Percentiles rank a stretch among this genome's conserved stretches.
Conservation (phyloP, 1,140 invertebrate genomes). For the Harpegnathos saltator region DNA sequence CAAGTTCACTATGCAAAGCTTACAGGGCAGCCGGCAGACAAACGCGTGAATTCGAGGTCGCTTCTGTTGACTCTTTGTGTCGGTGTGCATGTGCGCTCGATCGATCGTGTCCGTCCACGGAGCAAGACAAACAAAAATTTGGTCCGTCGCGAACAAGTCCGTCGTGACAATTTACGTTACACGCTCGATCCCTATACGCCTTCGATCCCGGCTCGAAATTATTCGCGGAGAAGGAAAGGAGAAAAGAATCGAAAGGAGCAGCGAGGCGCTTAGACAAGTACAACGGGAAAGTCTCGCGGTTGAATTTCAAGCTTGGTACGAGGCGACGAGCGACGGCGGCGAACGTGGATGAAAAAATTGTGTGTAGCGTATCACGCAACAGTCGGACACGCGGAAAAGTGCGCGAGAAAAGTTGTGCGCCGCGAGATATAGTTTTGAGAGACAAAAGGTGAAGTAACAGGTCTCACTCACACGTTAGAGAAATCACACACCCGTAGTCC, state of each 20-base stretch:
- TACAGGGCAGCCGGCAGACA: slow-evolving; percentile 13
- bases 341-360: background rate
- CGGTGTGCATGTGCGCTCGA: background rate
- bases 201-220: background rate
- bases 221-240: background rate
- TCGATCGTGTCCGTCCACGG: background rate
- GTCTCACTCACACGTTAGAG: slow-evolving; percentile 17
- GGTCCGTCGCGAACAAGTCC: background rate
- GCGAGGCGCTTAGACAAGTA: background rate
- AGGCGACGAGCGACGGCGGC: background rate
- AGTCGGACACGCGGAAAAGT: background rate
- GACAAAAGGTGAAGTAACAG: background rate
- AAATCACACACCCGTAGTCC: slow-evolving; percentile 33
- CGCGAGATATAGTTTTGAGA: background rate
- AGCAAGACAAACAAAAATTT: slow-evolving; percentile 25
- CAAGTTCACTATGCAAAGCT: slow-evolving; percentile 32
- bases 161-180: background rate
- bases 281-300: background rate
- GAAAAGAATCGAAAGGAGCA: too few relatives aligned
- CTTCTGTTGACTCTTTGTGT: slow-evolving; percentile 20
- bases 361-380: too few relatives aligned
- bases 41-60: slow-evolving; percentile 1
- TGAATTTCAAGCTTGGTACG: background rate
- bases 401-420: background rate
- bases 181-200: background rate